These are phyloP conservation scores for Sorex araneus DNA, from an alignment of 2,113 vertebrate genomes.

Conservation along the genomic window DNA sequence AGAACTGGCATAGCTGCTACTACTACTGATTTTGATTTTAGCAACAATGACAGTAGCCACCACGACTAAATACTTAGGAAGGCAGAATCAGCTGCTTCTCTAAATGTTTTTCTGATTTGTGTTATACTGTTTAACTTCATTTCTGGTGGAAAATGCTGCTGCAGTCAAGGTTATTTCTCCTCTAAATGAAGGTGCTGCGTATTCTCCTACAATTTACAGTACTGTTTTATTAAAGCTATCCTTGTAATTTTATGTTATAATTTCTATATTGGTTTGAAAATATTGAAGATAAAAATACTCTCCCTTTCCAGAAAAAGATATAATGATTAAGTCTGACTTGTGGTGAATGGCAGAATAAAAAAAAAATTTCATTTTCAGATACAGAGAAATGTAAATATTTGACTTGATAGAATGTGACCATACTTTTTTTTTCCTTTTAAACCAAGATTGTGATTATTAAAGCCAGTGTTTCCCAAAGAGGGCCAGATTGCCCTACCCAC, in stretches of 20 bases:
- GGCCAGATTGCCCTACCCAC: no score
- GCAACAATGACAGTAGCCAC: background rate
- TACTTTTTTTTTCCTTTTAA: background rate
- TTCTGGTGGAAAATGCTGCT: constrained; percentile 30
- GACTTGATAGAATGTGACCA: constrained; percentile 40
- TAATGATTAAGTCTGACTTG: constrained; percentile 51
- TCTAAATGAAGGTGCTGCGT: background rate
- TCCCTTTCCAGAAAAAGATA: background rate
- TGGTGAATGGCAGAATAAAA: constrained; percentile 30
- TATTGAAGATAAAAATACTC: background rate
- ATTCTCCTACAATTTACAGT: background rate
- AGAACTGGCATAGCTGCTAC: background rate
- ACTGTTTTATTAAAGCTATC: background rate
- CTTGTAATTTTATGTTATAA: background rate
- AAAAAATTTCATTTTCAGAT: constrained; percentile 26
- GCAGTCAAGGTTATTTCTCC: constrained; percentile 45
- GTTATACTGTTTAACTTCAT: background rate
- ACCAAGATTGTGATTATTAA: background rate
- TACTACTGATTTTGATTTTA: background rate
- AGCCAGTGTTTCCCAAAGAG: no score
- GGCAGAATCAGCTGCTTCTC: constrained; percentile 55
- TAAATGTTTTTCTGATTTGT: constrained; percentile 3
- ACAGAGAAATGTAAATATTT: constrained; percentile 76
- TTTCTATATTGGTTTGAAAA: constrained; percentile 49
- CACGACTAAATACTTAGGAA: background rate